phyloP scores from a whole-genome alignment of 23 tunicate genomes.

The Trididemnum clinides region DNA sequence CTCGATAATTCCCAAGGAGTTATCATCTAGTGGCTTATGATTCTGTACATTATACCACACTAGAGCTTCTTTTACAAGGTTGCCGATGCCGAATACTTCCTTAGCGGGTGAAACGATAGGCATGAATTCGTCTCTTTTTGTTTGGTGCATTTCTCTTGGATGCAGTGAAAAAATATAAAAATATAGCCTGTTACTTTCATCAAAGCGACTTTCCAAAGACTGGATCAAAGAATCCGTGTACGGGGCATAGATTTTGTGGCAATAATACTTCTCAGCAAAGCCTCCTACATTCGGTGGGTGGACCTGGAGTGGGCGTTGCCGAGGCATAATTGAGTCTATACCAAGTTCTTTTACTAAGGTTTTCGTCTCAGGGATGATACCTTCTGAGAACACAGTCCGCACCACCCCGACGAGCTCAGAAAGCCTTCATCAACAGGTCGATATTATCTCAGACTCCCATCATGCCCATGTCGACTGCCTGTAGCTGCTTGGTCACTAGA shows the following conservation, averaged over 20 bases:
- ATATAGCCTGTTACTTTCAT: not conserved
- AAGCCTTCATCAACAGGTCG: too few relatives aligned
- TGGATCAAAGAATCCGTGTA: too few relatives aligned
- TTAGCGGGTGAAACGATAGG: not conserved
- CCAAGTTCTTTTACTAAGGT: not conserved
- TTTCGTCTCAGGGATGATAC: slow-evolving; percentile 20
- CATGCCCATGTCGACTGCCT: too few relatives aligned
- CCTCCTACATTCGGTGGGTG: too few relatives aligned
- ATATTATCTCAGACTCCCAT: too few relatives aligned
- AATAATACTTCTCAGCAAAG: too few relatives aligned
- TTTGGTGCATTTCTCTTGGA: too few relatives aligned
- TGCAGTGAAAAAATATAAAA: not conserved
- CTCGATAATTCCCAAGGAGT: not conserved
- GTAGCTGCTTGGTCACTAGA: too few relatives aligned
- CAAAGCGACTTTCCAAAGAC: too few relatives aligned
- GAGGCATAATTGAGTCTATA: not conserved
- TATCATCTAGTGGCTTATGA: not conserved
- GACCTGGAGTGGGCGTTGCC: too few relatives aligned
- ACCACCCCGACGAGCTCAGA: not conserved
- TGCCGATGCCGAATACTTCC: not conserved
- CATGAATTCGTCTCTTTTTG: not conserved
- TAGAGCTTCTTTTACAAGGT: not conserved
- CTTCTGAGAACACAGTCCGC: not conserved
- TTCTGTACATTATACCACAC: not conserved
- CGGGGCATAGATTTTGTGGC: too few relatives aligned